These are phyloP conservation scores for Phymatocera aterrima DNA, from an alignment of 2,888 invertebrate species.

Conservation along the genomic window DNA sequence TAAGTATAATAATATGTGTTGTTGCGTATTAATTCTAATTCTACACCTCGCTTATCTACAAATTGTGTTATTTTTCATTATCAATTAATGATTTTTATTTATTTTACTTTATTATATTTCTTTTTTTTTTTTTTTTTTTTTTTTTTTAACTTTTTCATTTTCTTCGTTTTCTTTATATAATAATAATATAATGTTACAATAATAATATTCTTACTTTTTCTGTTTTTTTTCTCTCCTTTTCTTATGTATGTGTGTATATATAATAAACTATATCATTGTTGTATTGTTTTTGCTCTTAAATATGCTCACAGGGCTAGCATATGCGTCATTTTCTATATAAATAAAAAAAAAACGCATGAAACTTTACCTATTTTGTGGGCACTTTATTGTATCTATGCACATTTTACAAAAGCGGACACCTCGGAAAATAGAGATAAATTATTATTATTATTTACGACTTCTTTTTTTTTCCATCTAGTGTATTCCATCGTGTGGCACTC, in stretches of 20 bases:
- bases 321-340: constrained; percentile 22
- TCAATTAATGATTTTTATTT: constrained; percentile 21
- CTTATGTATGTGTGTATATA: constrained; percentile 66
- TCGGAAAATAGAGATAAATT: constrained; percentile 61
- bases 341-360: constrained; percentile 54
- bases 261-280: constrained; percentile 72
- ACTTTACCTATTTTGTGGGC: constrained; percentile 68
- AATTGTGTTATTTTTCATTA: constrained; percentile 49
- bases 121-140: constrained; percentile 51
- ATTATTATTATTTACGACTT: constrained; percentile 43
- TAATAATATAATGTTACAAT: constrained; percentile 37
- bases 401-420: constrained; percentile 64
- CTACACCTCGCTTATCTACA: constrained; percentile 60
- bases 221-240: constrained; percentile 38
- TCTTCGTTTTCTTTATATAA: constrained; percentile 9
- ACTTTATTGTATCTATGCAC: constrained; percentile 58
- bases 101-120: neutral
- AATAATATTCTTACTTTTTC: constrained; percentile 37
- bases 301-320: constrained; percentile 68
- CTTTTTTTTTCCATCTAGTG: constrained; percentile 25
- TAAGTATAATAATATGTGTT: constrained; percentile 69
- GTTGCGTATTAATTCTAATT: constrained; percentile 56
- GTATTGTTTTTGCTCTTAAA: constrained; percentile 68
- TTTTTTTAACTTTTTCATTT: constrained; percentile 17
- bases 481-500: constrained; percentile 55